These are phyloP conservation scores for Tetrao urogallus DNA, from an alignment of 2,113 vertebrate species.

Conservation along the genomic window DNA sequence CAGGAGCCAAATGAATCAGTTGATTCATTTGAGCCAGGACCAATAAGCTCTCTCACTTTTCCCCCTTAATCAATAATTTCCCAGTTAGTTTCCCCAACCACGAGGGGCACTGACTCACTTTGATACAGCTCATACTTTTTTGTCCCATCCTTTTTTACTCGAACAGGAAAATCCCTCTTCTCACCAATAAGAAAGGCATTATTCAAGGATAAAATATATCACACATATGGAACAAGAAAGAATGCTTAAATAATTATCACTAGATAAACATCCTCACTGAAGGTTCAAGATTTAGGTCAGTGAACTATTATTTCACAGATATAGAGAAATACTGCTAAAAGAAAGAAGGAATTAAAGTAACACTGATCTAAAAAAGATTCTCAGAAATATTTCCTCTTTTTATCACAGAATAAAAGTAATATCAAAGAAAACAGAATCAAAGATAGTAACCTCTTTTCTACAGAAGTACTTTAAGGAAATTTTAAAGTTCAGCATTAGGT, in stretches of 20 bases:
- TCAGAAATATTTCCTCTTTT: constrained; percentile 4
- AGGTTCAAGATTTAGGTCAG: neutral
- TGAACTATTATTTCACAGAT: neutral
- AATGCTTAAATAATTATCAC: neutral
- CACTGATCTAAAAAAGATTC: neutral
- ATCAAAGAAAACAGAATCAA: neutral
- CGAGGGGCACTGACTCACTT: neutral
- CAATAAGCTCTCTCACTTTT: neutral
- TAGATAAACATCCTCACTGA: neutral
- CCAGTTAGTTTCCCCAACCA: neutral
- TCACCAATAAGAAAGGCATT: neutral
- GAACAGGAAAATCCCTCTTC: neutral
- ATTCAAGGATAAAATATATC: neutral
- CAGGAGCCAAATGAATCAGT: neutral
- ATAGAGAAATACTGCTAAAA: neutral
- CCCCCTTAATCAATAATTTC: neutral
- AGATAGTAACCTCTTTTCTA: neutral
- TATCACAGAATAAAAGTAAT: neutral
- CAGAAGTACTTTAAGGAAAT: constrained; percentile 23
- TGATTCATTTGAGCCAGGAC: neutral
- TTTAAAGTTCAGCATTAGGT: neutral
- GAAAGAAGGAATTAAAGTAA: neutral
- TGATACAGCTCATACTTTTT: neutral
- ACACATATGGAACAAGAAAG: neutral
- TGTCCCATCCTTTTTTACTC: neutral